Base-by-base conservation (phyloP, 2,113 vertebrate species). In the Tauraco erythrolophus region DNA sequence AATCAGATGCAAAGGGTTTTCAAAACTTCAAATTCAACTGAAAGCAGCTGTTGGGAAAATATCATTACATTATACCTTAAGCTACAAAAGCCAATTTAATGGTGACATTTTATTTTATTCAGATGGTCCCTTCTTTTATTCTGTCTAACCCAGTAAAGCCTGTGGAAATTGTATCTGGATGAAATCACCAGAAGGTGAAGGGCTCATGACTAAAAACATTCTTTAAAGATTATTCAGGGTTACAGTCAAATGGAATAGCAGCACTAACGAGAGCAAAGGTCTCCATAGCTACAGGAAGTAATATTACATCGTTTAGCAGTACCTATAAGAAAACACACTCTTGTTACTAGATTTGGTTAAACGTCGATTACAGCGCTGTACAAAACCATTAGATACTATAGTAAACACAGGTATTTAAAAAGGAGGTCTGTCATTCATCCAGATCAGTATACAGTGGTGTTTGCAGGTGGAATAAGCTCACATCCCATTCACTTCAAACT, bases 101-200 rank as follows among this genome's bases (percentile, higher is more conserved):
- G 97, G 98, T 97, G 98, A 98, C 90, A 97, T 98, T 98, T 98
- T 98, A 98, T 98, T 98, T 98, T 98, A 96, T 98, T 98, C 98
- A 98, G 97, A 98, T 98, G 98, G 98, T 96, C 78, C 97, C 25
- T 84, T 96, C 96, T 98, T 98, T 98, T 98, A 96, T 98, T 98
- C 97, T 97, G 84, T 91, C 96, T 83, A 98, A 98, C 96, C 68
- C 76, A 95, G 97, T 96, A 97, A 98, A 97, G 95, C 91, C 95
- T 86, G 72, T 94, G 94, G 97, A 98, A 98, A 98, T 97, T 95
- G 84, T 98, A 98, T 98, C 98, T 98, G 97, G 97, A 98, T 98
- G 98, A 98, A 98, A 98, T 98, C 97, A 98, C 95, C 88, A 94
- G 85, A 97, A 98, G 98, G 98, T 98, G 98, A 98, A 98, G 97